Evolutionary conservation across 37 sponge, comb jelly and placozoan genomes (phyloP).

Genomic region (Halisarca cf. caerulea): DNA sequence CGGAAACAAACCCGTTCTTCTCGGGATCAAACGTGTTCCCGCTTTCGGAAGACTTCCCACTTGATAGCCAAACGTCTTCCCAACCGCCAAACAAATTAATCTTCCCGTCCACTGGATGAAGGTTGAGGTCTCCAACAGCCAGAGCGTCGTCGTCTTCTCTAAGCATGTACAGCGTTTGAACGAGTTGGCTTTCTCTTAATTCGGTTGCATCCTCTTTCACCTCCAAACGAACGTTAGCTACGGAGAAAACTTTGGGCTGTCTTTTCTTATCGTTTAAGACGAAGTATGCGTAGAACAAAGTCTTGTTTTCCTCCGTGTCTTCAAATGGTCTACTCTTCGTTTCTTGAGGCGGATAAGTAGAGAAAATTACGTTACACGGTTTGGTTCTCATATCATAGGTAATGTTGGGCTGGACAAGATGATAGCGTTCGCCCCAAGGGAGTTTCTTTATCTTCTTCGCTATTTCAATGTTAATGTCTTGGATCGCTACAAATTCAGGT

Average conservation of each 20-base stretch:
- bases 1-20: conserved; percentile 62
- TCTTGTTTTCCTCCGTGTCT: conserved; percentile 29
- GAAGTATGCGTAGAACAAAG: conserved; percentile 48
- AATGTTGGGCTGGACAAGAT: conserved; percentile 40
- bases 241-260: conserved; percentile 43
- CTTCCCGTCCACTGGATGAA: conserved; percentile 55
- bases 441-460: conserved; percentile 45
- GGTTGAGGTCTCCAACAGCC: conserved; percentile 55
- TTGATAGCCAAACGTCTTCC: conserved; percentile 66
- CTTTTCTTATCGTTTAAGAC: conserved; percentile 74
- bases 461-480: conserved; percentile 59
- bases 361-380: conserved; percentile 55
- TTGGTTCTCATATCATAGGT: conserved; percentile 67
- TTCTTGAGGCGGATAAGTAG: conserved; percentile 65
- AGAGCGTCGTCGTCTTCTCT: conserved; percentile 45
- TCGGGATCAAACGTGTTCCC: conserved; percentile 61
- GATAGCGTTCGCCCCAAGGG: conserved; percentile 64
- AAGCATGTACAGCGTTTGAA: conserved; percentile 43
- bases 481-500: conserved; percentile 77
- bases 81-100: conserved; percentile 51
- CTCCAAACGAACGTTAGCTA: conserved; percentile 55
- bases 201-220: conserved; percentile 6
- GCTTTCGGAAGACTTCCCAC: conserved; percentile 22
- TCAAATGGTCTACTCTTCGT: conserved; percentile 13
- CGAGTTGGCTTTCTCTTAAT: conserved; percentile 62